Percentiles rank a stretch among this genome's conserved stretches.
Conservation (phyloP, 1,140 invertebrate species). For the Drosophila ambigua region DNA sequence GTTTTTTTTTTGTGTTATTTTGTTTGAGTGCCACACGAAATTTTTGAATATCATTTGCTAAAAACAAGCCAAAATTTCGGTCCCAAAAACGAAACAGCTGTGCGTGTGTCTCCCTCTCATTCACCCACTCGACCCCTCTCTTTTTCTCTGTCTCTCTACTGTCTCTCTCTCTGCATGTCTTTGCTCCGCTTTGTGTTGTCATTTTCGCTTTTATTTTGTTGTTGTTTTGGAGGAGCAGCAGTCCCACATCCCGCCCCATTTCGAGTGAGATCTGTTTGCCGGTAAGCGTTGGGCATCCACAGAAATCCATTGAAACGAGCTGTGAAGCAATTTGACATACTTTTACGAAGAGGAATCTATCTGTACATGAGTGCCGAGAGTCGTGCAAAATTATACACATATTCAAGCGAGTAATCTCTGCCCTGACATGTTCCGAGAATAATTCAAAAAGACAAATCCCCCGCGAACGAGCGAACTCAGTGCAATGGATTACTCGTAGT, state of each 20-base stretch:
- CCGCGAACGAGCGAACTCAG: not conserved
- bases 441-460: constrained; percentile 21
- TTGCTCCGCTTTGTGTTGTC: constrained; percentile 13
- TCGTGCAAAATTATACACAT: not conserved
- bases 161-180: constrained; percentile 17
- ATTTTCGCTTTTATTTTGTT: constrained; percentile 13
- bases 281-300: constrained; percentile 24
- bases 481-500: not conserved
- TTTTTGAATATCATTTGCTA: constrained; percentile 39
- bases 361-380: constrained; percentile 4
- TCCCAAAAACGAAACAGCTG: constrained; percentile 36
- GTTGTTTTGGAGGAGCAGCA: constrained; percentile 16
- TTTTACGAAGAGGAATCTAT: not conserved
- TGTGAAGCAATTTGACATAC: constrained; percentile 19
- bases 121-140: not conserved
- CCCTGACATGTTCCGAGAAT: constrained; percentile 34
- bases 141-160: constrained; percentile 19
- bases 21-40: constrained; percentile 42
- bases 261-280: constrained; percentile 27
- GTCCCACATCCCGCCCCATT: no score
- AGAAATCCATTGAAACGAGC: constrained; percentile 21
- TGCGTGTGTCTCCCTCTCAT: constrained; percentile 28
- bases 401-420: constrained; percentile 15
- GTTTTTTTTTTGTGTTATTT: constrained; percentile 3
- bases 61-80: constrained; percentile 20